Evolutionary conservation across 2,113 vertebrate species (phyloP).

Genomic region (Isurus oxyrinchus): DNA sequence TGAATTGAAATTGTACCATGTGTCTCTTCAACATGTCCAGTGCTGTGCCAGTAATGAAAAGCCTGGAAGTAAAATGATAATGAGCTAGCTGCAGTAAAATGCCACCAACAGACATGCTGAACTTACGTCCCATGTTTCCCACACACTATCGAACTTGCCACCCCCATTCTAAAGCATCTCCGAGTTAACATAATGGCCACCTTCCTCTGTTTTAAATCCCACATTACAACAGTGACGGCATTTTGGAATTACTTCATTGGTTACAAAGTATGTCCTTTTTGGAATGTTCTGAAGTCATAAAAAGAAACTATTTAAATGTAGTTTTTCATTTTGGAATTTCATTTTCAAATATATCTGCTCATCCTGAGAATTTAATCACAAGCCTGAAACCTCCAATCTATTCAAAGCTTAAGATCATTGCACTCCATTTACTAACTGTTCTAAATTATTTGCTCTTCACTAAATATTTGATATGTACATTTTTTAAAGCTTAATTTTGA

Average conservation of each 20-base stretch:
- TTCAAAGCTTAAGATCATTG: not conserved
- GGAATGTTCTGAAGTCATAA: too few relatives aligned
- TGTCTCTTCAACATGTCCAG: not conserved
- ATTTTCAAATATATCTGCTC: too few relatives aligned
- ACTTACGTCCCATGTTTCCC: not conserved
- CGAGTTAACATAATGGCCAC: too few relatives aligned
- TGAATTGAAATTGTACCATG: not conserved
- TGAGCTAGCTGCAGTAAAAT: not conserved
- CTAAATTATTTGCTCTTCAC: not conserved
- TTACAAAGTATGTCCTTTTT: too few relatives aligned
- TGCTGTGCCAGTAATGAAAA: not conserved
- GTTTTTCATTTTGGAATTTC: too few relatives aligned
- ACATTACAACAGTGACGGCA: too few relatives aligned
- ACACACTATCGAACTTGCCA: not conserved
- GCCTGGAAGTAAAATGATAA: not conserved
- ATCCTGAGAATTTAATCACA: not conserved
- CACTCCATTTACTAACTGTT: not conserved
- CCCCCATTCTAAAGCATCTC: too few relatives aligned
- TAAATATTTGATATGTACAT: not conserved
- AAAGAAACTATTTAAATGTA: too few relatives aligned
- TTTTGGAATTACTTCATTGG: not conserved
- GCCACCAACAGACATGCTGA: not conserved
- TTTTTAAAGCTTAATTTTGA: not conserved
- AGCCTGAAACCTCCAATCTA: not conserved
- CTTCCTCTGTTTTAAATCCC: too few relatives aligned